Percentiles rank a stretch among this genome's conserved stretches.
Conservation (phyloP, 2,113 vertebrate species). For the Scomber japonicus region DNA sequence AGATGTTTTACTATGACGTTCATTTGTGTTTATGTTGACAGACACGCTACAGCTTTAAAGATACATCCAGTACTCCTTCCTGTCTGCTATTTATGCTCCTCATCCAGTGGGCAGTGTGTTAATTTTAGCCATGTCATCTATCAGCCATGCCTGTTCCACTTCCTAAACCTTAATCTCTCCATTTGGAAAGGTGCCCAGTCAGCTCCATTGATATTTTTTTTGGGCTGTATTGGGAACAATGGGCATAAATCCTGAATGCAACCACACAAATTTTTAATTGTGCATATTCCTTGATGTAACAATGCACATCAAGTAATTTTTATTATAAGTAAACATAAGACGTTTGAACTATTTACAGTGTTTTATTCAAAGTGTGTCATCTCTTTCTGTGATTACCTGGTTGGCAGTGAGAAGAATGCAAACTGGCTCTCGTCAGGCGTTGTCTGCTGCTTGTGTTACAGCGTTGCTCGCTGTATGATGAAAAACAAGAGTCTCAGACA, state of each 20-base stretch:
- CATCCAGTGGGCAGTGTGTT: conserved; percentile 75
- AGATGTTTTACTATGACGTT: neutral
- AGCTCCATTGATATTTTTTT: conserved; percentile 55
- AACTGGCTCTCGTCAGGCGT: neutral
- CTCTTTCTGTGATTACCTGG: conserved; percentile 36
- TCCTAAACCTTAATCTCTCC: conserved; percentile 79
- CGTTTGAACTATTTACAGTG: neutral
- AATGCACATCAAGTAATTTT: too few species aligned
- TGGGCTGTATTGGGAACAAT: conserved; percentile 46
- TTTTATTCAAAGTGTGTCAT: conserved; percentile 13
- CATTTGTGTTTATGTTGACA: conserved; percentile 29
- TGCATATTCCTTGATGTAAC: too few species aligned
- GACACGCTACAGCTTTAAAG: conserved; percentile 28
- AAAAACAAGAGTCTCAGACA: neutral
- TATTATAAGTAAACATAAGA: too few species aligned
- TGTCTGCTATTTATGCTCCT: conserved; percentile 77
- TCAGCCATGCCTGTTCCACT: conserved; percentile 77
- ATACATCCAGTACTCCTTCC: conserved; percentile 55
- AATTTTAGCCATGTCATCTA: conserved; percentile 84
- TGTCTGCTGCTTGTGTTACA: neutral
- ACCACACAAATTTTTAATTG: neutral
- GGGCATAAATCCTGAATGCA: conserved; percentile 12
- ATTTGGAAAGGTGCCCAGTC: conserved; percentile 64
- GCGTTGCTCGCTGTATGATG: neutral
- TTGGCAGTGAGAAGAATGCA: neutral